Base-by-base conservation (phyloP, 2,888 invertebrate species). In the Lottia scabra region DNA sequence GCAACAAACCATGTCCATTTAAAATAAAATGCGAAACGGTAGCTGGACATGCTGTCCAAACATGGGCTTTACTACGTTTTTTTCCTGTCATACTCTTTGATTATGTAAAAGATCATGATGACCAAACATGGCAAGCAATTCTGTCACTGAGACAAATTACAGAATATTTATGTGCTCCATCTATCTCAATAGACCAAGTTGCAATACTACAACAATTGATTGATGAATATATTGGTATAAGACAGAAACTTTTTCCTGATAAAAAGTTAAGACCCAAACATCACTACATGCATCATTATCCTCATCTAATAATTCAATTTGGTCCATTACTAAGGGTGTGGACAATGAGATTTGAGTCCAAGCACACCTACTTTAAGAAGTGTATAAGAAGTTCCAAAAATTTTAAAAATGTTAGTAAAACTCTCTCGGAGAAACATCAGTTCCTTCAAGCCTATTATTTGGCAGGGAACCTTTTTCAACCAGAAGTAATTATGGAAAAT, bases 21-120 rank as follows among this genome's bases (percentile, higher is more conserved):
- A 48, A 48, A 48, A 48, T 19, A 13, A 48, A 48, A 16, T 15
- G 16, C 16, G 48, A 48, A 48, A 13, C 8, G 2, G 48, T 13
- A 48, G 48, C n/a, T 48, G 48, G 48, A 48, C 48, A 48, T 48
- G 48, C 46, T 46, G 46, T 46, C n/a, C 46, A 46, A n/a, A 46
- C n/a, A 46, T 46, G 46, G 46, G n/a, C 46, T 16, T 46, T 46
- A 46, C n/a, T 46, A n/a, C 48, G 48, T 5, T 48, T 48, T 48
- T 19, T 48, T 48, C 16, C 15, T 13, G 16, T 48, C 48, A 48
- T 48, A 48, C 48, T 48, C 6, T 48, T 48, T 48, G 48, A 48
- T 15, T 46, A 46, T 46, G 46, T 46, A 15, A 46, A 46, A 46
- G 46, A 46, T 48, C 48, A 48, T 16, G 48, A 15, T 48, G 48